Conservation (phyloP, 2,797 vertebrate genomes). For the Enteromius argenteus region DNA sequence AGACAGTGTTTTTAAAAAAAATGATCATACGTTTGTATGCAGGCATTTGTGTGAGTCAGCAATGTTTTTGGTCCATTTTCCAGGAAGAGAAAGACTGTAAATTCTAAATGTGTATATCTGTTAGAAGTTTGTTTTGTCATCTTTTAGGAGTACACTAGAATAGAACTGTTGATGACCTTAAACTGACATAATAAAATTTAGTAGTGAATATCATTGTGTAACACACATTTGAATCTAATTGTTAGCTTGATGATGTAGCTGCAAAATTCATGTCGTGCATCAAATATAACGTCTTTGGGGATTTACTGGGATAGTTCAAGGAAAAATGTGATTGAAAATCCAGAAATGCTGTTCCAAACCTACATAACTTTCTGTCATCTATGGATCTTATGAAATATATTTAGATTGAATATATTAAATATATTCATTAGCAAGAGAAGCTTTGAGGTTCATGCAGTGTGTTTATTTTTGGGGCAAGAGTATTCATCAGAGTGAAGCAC, state of each 20-base stretch:
- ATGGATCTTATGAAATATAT: neutral
- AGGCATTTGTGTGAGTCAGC: neutral
- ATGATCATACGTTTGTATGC: neutral
- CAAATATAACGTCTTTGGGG: neutral
- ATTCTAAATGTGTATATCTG: neutral
- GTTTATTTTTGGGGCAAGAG: constrained; percentile 25
- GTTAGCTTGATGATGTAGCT: neutral
- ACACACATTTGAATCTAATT: neutral
- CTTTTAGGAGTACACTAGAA: neutral
- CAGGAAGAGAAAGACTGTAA: neutral
- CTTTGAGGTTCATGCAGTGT: constrained; percentile 36
- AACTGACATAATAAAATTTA: neutral
- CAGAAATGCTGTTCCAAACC: neutral
- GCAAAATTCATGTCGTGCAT: neutral
- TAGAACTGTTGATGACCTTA: neutral
- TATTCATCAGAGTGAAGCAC: constrained; percentile 35
- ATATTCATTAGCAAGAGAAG: constrained; percentile 1
- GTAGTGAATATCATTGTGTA: neutral
- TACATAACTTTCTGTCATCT: neutral
- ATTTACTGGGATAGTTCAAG: neutral
- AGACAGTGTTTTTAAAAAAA: neutral
- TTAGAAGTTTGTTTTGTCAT: constrained; percentile 29
- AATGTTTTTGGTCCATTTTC: neutral
- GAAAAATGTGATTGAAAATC: neutral
- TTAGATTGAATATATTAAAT: too few species aligned